Evolutionary conservation across 2,113 vertebrate genomes (phyloP).

Genomic region (Leiothrix lutea): DNA sequence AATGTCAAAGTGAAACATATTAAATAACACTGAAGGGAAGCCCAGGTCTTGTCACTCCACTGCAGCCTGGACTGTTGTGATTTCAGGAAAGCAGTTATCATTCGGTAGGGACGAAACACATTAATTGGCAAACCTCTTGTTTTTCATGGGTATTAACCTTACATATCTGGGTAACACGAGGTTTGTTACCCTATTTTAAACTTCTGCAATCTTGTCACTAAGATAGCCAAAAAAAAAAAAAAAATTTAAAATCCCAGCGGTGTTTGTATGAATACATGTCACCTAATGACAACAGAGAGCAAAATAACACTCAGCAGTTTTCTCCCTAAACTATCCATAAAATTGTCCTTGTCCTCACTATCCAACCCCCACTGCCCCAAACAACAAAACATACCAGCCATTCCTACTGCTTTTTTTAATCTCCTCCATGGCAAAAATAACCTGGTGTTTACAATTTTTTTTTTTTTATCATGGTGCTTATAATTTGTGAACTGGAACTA

Average conservation of each 20-base stretch:
- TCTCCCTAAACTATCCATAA: neutral
- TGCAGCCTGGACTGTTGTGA: neutral
- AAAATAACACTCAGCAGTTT: neutral
- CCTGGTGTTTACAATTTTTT: neutral
- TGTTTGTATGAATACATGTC: neutral
- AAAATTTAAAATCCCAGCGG: neutral
- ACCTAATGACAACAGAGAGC: neutral
- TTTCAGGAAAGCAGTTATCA: neutral
- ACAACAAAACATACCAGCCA: neutral
- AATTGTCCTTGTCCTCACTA: neutral
- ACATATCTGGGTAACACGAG: neutral
- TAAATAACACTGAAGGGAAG: neutral
- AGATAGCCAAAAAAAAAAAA: neutral
- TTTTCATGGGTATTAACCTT: neutral
- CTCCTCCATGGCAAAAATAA: neutral
- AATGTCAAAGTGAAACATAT: slow-evolving; percentile 33
- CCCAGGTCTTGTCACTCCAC: neutral
- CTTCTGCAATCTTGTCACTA: neutral
- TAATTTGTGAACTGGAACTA: neutral
- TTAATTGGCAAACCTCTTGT: neutral
- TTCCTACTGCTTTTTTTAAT: neutral
- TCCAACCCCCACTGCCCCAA: fast-evolving
- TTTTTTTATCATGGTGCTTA: neutral
- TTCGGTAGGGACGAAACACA: neutral
- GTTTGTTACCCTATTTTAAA: neutral